phyloP scores from a whole-genome alignment of 2,888 invertebrate genomes.

The Leistus spinibarbis region DNA sequence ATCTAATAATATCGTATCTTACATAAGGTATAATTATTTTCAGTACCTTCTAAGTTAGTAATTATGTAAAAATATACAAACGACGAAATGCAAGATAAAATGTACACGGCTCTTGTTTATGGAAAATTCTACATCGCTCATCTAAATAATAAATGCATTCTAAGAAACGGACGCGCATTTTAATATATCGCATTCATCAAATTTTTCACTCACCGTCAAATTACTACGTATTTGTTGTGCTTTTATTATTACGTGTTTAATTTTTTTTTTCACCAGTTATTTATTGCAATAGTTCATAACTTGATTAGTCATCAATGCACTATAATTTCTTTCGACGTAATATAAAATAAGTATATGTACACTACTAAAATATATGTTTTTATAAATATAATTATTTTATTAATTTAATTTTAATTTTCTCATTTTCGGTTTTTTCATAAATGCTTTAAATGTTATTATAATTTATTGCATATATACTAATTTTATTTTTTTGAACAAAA shows the following conservation, averaged over 20 bases:
- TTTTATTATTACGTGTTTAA: slow-evolving; percentile 1
- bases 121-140: not conserved
- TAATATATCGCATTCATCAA: not conserved
- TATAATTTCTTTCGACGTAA: too few relatives aligned
- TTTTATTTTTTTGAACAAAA: not conserved
- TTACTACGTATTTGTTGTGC: not conserved
- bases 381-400: too few relatives aligned
- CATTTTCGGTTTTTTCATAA: not conserved
- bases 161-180: not conserved
- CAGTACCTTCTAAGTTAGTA: slow-evolving; percentile 5
- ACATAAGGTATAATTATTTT: slow-evolving; percentile 27
- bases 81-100: not conserved
- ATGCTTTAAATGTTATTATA: not conserved
- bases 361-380: too few relatives aligned
- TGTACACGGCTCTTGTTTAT: slow-evolving; percentile 1
- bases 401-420: too few relatives aligned
- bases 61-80: slow-evolving; percentile 21
- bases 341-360: too few relatives aligned
- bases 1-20: slow-evolving; percentile 10
- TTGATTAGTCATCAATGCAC: not conserved
- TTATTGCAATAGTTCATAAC: slow-evolving; percentile 8
- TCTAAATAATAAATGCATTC: slow-evolving; percentile 12
- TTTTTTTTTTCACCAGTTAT: slow-evolving; percentile 14
- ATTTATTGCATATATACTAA: not conserved
- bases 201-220: not conserved